These are phyloP conservation scores for Siniperca undulata DNA, from an alignment of 2,797 vertebrate species.

Conservation along the genomic window DNA sequence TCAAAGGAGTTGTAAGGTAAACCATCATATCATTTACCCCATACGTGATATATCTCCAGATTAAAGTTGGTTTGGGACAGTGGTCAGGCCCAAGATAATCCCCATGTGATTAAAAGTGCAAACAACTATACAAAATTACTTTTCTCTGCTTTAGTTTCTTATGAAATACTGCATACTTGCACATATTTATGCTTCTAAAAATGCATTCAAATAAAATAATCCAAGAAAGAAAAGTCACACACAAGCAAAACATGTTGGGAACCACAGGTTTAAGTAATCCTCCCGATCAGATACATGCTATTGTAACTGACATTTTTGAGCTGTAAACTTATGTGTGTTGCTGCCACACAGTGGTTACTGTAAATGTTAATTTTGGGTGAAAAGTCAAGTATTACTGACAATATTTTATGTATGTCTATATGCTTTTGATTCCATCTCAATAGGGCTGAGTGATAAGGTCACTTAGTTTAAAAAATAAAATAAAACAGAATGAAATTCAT, in stretches of 20 bases:
- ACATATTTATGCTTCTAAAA: background rate
- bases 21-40: accelerated
- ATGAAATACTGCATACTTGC: background rate
- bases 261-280: background rate
- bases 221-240: background rate
- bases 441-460: background rate
- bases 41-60: background rate
- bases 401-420: background rate
- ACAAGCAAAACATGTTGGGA: background rate
- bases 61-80: too few species aligned
- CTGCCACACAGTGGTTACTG: background rate
- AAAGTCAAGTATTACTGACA: background rate
- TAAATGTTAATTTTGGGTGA: background rate
- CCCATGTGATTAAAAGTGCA: background rate
- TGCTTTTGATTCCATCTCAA: background rate
- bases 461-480: too few species aligned
- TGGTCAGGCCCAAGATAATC: background rate
- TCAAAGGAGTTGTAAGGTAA: conserved; percentile 93
- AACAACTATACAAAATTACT: too few species aligned
- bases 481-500: too few species aligned
- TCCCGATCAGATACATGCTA: background rate
- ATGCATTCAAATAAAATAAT: background rate
- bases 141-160: background rate
- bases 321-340: background rate
- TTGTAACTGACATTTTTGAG: background rate